phyloP scores from a whole-genome alignment of 2,113 vertebrate genomes.

The Calcarius ornatus region DNA sequence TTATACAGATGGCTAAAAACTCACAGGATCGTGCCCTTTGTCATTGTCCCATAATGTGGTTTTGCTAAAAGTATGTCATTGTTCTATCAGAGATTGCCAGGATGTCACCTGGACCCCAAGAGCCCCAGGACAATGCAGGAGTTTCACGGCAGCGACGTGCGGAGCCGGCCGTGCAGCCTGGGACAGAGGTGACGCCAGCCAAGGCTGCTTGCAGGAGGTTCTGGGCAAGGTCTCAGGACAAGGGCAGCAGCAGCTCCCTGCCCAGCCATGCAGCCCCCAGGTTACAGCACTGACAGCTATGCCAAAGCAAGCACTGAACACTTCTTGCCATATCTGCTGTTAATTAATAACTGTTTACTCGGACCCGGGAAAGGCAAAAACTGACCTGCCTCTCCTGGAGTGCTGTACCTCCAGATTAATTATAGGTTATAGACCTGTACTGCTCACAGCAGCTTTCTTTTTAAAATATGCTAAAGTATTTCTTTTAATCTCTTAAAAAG shows the following conservation, averaged over 20 bases:
- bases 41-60: neutral
- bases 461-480: neutral
- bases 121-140: neutral
- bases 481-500: neutral
- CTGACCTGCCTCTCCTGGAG: neutral
- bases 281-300: neutral
- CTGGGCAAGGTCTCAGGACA: fast-evolving
- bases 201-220: neutral
- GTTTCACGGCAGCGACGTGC: neutral
- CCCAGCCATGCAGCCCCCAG: fast-evolving
- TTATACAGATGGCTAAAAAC: neutral
- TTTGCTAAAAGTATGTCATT: neutral
- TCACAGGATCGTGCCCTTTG: neutral
- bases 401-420: neutral
- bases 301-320: neutral
- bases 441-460: neutral
- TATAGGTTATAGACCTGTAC: neutral
- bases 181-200: neutral
- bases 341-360: neutral
- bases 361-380: neutral
- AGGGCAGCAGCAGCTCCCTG: neutral
- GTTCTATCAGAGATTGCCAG: neutral
- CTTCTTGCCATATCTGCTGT: neutral
- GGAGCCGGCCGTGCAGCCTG: neutral
- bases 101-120: neutral